These are phyloP conservation scores for Harmothoe impar DNA, from an alignment of 2,888 invertebrate genomes.

Conservation along the genomic window DNA sequence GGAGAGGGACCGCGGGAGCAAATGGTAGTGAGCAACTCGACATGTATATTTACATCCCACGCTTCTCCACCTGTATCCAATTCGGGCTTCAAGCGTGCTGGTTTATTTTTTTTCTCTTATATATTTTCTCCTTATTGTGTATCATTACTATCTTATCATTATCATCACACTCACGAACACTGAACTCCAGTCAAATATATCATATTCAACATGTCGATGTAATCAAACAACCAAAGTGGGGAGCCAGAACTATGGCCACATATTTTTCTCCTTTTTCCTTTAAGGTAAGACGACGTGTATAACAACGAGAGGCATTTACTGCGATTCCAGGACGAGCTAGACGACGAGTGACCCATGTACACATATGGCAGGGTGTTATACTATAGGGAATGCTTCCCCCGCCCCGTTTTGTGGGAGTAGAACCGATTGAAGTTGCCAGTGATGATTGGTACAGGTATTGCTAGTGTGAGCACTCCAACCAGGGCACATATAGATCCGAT, in stretches of 20 bases:
- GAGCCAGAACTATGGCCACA: too few species aligned
- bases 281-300: not conserved
- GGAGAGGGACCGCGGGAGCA: not conserved
- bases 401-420: constrained; percentile 82
- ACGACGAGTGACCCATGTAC: not conserved
- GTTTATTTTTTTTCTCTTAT: constrained; percentile 32
- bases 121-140: not conserved
- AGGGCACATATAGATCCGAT: constrained; percentile 82
- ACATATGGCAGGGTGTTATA: not conserved
- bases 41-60: not conserved
- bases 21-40: constrained; percentile 16
- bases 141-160: not conserved
- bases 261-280: too few species aligned
- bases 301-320: not conserved
- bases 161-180: not conserved
- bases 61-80: not conserved
- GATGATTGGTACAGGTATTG: constrained; percentile 82
- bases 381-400: constrained; percentile 83
- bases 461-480: constrained; percentile 81
- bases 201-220: constrained; percentile 35
- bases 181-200: constrained; percentile 14
- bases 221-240: not conserved
- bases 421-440: constrained; percentile 83
- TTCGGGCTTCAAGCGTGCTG: constrained; percentile 14
- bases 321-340: constrained; percentile 13